These are phyloP conservation scores for Patella ulyssiponensis DNA, from an alignment of 2,888 invertebrate genomes.

Conservation along the genomic window DNA sequence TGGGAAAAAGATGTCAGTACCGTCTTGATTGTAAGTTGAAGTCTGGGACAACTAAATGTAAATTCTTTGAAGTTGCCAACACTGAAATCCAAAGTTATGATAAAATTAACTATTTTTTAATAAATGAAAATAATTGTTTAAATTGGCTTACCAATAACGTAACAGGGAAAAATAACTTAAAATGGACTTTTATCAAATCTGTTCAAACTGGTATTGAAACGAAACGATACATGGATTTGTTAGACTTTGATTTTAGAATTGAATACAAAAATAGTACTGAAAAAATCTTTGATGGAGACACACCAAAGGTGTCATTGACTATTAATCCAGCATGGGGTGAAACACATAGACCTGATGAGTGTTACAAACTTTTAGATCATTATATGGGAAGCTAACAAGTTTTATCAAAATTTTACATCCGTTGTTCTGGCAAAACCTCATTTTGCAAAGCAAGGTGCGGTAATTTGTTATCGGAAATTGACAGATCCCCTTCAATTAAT, in stretches of 20 bases:
- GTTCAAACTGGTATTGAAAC: neutral
- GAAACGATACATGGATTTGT: neutral
- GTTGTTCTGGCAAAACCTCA: neutral
- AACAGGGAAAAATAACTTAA: neutral
- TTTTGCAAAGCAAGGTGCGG: neutral
- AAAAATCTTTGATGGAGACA: neutral
- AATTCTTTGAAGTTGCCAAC: neutral
- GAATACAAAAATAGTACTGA: neutral
- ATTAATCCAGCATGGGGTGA: neutral
- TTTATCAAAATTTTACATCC: neutral
- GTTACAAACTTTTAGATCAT: neutral
- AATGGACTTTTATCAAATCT: neutral
- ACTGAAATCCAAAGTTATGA: neutral
- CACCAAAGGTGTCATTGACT: neutral
- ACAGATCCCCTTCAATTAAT: neutral
- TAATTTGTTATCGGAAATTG: neutral
- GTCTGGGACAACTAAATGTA: neutral
- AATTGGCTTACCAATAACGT: neutral
- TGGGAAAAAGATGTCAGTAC: neutral
- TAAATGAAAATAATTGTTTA: neutral
- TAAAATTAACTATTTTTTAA: neutral
- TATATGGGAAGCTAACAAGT: neutral
- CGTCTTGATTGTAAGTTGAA: neutral
- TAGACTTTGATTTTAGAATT: neutral
- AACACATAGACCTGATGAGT: neutral